Evolutionary conservation across 2,113 vertebrate genomes (phyloP), one percentile per base, ranked within the genome.

Genomic region (Sorex fumeus): DNA sequence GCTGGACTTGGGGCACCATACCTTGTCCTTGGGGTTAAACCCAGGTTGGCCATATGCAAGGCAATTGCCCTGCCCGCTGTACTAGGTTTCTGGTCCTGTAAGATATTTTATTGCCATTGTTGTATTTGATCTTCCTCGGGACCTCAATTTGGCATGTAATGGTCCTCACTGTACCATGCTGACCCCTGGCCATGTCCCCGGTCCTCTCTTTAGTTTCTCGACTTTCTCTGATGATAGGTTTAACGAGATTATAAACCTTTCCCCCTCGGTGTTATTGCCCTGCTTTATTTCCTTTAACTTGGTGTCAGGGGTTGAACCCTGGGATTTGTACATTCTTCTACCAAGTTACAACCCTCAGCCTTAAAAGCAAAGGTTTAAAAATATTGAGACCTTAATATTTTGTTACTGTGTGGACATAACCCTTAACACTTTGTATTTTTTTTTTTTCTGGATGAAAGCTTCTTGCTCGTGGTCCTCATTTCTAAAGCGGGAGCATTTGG

Each of bases 401-500:
- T 62, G 2, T 2, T 64, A 2, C 36, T 23, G 0, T 83, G 15
- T n/a, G 23, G 30, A n/a, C 10, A 3, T 47, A 57, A 40, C 57
- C 75, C 36, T 27, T 64, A 34, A 81, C 67, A 64, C 16, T 67
- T 62, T 25, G 9, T 15, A 15, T 53, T n/a, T 74, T 4, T 53
- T n/a, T 74, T 4, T 83, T 87, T 77, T 84, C 83, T 53, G 18
- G 7, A 50, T 3, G 34, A 62, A 69, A 13, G 28, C 40, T 6
- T 75, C 16, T 84, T 6, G 36, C 32, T 19, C 25, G 3, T 21
- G 2, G 43, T 9, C 21, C 23, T 64, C 2, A 2, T 67, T 32
- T 93, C n/a, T 78, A 47, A 94, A 87, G n/a, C 79, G 57, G 87
- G 67, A 67, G 64, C 27, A 5, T 83, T 72, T 85, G 67, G 50